These are phyloP conservation scores for Scylla paramamosain DNA, from an alignment of 1,140 invertebrate genomes.

Conservation along the genomic window DNA sequence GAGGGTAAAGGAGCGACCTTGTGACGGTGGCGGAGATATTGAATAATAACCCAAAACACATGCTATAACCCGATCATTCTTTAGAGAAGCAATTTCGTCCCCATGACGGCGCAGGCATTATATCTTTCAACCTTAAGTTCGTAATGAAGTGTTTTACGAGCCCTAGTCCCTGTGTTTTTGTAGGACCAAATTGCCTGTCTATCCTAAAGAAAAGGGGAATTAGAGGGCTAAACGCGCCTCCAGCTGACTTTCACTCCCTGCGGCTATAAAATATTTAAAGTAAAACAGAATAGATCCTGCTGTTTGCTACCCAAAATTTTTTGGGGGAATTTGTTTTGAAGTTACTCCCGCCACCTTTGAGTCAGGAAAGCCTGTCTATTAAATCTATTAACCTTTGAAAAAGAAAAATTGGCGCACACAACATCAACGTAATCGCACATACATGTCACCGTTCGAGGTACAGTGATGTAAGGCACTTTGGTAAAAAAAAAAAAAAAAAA, in stretches of 20 bases:
- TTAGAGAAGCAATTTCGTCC: not conserved
- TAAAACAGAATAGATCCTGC: not conserved
- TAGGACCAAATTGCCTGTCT: not conserved
- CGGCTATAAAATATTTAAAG: not conserved
- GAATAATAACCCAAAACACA: not conserved
- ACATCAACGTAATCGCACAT: too few species aligned
- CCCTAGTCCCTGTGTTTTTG: not conserved
- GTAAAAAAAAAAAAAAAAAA: too few species aligned
- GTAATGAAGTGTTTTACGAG: not conserved
- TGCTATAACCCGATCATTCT: not conserved
- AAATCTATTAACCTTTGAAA: too few species aligned
- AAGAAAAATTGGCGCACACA: too few species aligned
- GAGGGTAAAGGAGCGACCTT: not conserved
- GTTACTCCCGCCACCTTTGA: not conserved
- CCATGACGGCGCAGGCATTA: not conserved
- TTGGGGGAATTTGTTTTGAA: not conserved
- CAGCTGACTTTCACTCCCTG: not conserved
- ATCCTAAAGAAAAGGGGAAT: not conserved
- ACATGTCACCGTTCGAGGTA: too few species aligned
- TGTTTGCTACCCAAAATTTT: not conserved
- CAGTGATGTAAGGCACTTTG: too few species aligned
- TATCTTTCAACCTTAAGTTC: not conserved
- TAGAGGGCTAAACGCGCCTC: not conserved
- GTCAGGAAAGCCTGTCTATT: not conserved
- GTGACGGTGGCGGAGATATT: not conserved